Evolutionary conservation across 2,113 vertebrate genomes (phyloP), one percentile per base, ranked within the genome.

Genomic region (Cynopterus brachyotis): DNA sequence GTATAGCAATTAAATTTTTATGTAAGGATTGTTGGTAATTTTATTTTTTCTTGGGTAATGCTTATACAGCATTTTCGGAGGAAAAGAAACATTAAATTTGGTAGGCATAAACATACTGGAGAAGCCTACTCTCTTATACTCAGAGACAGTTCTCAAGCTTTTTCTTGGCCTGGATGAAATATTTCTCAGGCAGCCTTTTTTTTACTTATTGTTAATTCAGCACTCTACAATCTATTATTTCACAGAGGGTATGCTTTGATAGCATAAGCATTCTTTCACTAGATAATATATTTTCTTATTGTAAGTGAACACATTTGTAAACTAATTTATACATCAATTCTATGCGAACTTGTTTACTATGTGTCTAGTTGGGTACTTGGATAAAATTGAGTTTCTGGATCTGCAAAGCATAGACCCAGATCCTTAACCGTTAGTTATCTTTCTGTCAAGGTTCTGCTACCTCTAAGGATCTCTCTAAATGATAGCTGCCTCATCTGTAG

Each of bases 31-130:
- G 22, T 57, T 60, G n/a, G 9, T 88, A n/a, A 70, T 91, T 94
- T 70, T 45, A 53, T 84, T 88, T 94, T 94, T 35, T 91, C 19
- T 82, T 87, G 78, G 59, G 28, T 66, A n/a, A 53, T 73, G 24
- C 42, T 76, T 82, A 40, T 42, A 57, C 2, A 76, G 17, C 37
- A 35, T 28, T 81, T 28, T 50, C 30, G 13, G 42, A 76, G 32
- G 20, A 84, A 84, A 92, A 92, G 15, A 76, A 78, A 79, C 80
- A 45, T 4, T 96, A 42, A 70, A 82, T 82, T 82, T 90, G 32
- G n/a, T 50, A 64, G 45, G 47, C 5, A 32, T 62, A 45, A 87
- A 70, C 32, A n/a, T 72, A 66, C 19, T 89, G 30, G 45, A 79
- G n/a, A 96, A 45, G 50, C n/a, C 35, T 73, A 11, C 9, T 66